A percentile compares a stretch with the other conserved stretches of the same genome.
These are phyloP conservation scores for Synergus laeviventris DNA, from an alignment of 2,888 invertebrate species.

Conservation along the genomic window DNA sequence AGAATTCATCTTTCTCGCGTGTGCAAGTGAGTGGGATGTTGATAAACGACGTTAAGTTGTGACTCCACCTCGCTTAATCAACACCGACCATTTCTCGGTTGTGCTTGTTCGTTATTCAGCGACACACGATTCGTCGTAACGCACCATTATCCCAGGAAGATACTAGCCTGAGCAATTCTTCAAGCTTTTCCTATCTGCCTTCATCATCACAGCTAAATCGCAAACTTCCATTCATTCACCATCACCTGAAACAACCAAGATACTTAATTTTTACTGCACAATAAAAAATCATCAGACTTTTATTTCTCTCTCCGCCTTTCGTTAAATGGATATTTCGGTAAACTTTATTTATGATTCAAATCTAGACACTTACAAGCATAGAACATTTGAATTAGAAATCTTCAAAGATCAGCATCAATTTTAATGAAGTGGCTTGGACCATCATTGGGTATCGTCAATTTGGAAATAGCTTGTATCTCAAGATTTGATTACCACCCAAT, in stretches of 20 bases:
- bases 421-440: not conserved
- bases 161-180: constrained; percentile 39
- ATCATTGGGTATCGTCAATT: not conserved
- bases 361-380: too few relatives aligned
- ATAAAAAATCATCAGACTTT: not conserved
- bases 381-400: too few relatives aligned
- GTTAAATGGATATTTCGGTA: too few relatives aligned
- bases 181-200: constrained; percentile 30
- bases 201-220: constrained; percentile 31
- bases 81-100: constrained; percentile 38
- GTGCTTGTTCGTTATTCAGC: constrained; percentile 37
- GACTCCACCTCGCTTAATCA: constrained; percentile 46
- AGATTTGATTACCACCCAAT: too few relatives aligned
- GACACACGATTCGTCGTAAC: constrained; percentile 38
- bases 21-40: constrained; percentile 45
- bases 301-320: not conserved
- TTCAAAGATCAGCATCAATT: not conserved
- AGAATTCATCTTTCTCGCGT: constrained; percentile 33
- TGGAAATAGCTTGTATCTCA: not conserved
- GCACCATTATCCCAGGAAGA: constrained; percentile 38
- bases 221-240: constrained; percentile 20
- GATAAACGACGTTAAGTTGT: constrained; percentile 45
- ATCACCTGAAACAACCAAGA: not conserved
- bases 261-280: constrained; percentile 8
- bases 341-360: too few relatives aligned